These are phyloP conservation scores for Halictus quadricinctus DNA, from an alignment of 2,888 invertebrate genomes.

Conservation along the genomic window DNA sequence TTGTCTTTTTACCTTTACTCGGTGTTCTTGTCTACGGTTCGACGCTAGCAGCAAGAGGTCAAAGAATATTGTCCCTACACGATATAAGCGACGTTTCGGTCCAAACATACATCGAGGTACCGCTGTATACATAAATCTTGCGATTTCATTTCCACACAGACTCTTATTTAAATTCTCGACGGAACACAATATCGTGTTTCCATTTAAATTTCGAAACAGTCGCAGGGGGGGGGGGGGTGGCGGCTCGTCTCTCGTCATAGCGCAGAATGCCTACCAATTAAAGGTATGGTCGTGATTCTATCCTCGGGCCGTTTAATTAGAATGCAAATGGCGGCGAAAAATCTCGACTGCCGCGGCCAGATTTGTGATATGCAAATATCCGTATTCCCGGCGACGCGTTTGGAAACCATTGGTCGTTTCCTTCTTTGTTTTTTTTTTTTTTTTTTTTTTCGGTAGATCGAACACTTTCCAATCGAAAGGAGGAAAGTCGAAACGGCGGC, in stretches of 20 bases:
- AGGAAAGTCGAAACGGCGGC: background rate
- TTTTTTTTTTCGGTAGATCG: background rate
- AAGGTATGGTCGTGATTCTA: constrained; percentile 21
- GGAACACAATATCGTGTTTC: background rate
- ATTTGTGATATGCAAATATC: constrained; percentile 48
- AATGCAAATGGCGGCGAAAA: constrained; percentile 50
- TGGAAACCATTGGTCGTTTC: background rate
- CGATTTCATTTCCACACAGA: background rate
- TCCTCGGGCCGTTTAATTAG: constrained; percentile 38
- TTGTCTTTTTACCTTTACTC: background rate
- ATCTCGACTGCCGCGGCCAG: constrained; percentile 18
- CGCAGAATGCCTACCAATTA: constrained; percentile 13
- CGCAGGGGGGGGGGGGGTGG: background rate
- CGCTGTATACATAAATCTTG: background rate
- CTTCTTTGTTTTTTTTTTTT: background rate
- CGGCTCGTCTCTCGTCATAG: background rate
- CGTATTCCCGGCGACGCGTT: background rate
- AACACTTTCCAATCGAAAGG: constrained; percentile 28
- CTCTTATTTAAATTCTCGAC: background rate
- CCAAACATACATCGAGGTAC: background rate
- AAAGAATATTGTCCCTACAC: background rate
- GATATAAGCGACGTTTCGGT: background rate
- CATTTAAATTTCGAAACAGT: constrained; percentile 21
- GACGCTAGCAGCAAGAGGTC: background rate
- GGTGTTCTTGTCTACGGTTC: background rate